phyloP scores from a whole-genome alignment of 2,113 vertebrate genomes.

The Apeltes quadracus region DNA sequence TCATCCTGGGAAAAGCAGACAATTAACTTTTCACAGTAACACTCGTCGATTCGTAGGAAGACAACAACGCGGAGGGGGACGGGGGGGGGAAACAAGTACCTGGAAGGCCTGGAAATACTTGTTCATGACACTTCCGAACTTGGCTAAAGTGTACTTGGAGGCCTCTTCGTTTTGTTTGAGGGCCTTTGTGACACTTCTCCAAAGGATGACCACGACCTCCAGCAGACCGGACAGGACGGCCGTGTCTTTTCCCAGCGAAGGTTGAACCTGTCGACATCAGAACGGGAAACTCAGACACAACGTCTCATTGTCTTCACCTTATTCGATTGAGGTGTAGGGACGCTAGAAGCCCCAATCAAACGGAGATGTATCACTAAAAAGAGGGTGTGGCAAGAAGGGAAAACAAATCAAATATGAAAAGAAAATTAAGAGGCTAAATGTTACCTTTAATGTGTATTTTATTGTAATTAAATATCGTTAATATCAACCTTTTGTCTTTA shows the following conservation, averaged over 20 bases:
- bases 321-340: neutral
- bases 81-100: slow-evolving; percentile 70
- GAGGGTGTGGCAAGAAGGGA: neutral
- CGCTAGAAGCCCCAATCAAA: neutral
- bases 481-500: neutral
- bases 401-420: no score
- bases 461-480: neutral
- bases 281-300: slow-evolving; percentile 1
- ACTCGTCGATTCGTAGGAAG: neutral
- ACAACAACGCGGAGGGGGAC: neutral
- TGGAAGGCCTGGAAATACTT: slow-evolving; percentile 90
- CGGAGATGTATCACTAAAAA: neutral
- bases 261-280: slow-evolving; percentile 74
- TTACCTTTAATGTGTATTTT: neutral
- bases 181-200: slow-evolving; percentile 88
- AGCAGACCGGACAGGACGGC: slow-evolving; percentile 85
- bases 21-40: neutral
- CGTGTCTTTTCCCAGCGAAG: slow-evolving; percentile 80
- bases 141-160: slow-evolving; percentile 81
- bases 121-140: slow-evolving; percentile 88
- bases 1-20: slow-evolving; percentile 82
- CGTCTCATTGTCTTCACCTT: neutral
- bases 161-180: slow-evolving; percentile 87
- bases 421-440: neutral
- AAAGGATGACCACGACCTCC: slow-evolving; percentile 91